phyloP scores from a whole-genome alignment of 1,140 invertebrate genomes.

The Vanessa tameamea region DNA sequence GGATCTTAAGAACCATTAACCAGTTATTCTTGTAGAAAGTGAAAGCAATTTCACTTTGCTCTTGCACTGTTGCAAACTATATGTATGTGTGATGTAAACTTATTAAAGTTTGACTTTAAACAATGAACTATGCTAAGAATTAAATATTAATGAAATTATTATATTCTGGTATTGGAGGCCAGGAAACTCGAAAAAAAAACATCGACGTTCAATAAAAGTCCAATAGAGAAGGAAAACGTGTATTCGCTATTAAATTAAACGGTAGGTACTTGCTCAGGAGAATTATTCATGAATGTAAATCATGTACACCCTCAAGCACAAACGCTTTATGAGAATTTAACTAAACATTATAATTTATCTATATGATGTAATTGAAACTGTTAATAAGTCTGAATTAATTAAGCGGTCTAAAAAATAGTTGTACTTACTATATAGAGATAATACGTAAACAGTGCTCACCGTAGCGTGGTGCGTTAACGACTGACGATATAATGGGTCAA shows the following conservation, averaged over 20 bases:
- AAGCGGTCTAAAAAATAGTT: neutral
- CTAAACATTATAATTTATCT: too few species aligned
- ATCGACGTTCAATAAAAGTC: neutral
- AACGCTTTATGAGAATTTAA: neutral
- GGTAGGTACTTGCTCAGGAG: neutral
- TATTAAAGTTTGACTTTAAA: too few species aligned
- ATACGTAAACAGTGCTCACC: neutral
- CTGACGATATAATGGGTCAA: slow-evolving; percentile 19
- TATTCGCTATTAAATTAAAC: neutral
- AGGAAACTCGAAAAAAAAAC: neutral
- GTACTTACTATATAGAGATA: slow-evolving; percentile 7
- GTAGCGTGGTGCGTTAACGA: slow-evolving; percentile 23
- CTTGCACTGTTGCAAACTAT: neutral
- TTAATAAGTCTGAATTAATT: too few species aligned
- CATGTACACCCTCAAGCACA: neutral
- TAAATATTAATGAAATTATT: too few species aligned
- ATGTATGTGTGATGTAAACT: neutral
- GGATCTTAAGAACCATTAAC: neutral
- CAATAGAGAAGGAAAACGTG: neutral
- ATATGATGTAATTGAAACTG: too few species aligned
- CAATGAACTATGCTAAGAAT: too few species aligned
- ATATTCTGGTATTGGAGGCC: too few species aligned
- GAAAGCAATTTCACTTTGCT: slow-evolving; percentile 4
- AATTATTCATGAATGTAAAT: neutral
- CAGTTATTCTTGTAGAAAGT: neutral